Evolutionary conservation across 2,113 vertebrate species (phyloP).

Genomic region (Mormoops blainvillei): DNA sequence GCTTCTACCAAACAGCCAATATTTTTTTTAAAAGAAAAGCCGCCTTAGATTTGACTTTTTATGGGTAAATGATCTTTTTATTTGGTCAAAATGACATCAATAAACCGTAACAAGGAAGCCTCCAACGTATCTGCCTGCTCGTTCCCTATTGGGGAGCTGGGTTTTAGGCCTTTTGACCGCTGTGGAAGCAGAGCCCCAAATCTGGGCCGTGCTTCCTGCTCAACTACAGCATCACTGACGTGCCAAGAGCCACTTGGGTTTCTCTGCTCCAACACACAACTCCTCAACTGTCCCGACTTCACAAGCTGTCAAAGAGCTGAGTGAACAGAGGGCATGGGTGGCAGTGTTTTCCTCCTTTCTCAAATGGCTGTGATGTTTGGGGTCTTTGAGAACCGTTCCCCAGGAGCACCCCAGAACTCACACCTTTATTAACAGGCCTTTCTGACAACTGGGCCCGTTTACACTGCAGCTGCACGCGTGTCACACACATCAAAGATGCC

Average conservation of each 20-base stretch:
- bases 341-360: not conserved
- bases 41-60: conserved; percentile 75
- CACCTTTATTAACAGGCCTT: conserved; percentile 42
- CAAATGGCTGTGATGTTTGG: not conserved
- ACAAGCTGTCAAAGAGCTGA: conserved; percentile 17
- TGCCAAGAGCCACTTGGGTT: not conserved
- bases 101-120: conserved; percentile 62
- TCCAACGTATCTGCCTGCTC: conserved; percentile 69
- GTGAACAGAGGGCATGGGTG: not conserved
- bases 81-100: conserved; percentile 76
- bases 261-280: not conserved
- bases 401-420: conserved; percentile 11
- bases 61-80: conserved; percentile 73
- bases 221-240: conserved; percentile 14
- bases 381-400: not conserved
- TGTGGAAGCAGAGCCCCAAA: conserved; percentile 15
- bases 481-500: conserved; percentile 9
- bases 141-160: conserved; percentile 54
- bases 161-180: conserved; percentile 73
- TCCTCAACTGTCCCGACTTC: conserved; percentile 4
- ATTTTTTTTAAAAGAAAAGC: not conserved
- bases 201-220: conserved; percentile 5
- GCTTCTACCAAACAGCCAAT: conserved; percentile 42
- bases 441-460: not conserved
- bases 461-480: not conserved